Conservation (phyloP, 2,888 invertebrate genomes). For the Hirtodrosophila cameraria region DNA sequence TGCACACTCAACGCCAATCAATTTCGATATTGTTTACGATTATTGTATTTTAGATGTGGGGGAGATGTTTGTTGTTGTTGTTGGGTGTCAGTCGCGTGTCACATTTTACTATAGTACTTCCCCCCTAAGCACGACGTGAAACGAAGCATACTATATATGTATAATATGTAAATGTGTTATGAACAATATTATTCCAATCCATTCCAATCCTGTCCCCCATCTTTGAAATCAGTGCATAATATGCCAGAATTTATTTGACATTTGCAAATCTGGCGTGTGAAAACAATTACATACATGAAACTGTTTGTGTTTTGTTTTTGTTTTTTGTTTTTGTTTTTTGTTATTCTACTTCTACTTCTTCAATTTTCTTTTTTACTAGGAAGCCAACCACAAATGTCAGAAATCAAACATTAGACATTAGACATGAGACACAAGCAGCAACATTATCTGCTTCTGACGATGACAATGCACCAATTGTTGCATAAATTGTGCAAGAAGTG, state of each 20-base stretch:
- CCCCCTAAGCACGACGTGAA: conserved; percentile 13
- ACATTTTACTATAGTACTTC: conserved; percentile 47
- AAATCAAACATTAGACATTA: conserved; percentile 15
- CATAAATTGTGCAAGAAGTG: conserved; percentile 28
- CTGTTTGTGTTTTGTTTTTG: background rate
- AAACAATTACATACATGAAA: conserved; percentile 66
- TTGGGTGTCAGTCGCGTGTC: conserved; percentile 62
- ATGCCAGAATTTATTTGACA: conserved; percentile 68
- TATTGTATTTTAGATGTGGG: conserved; percentile 60
- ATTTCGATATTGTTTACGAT: conserved; percentile 70
- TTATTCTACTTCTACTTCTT: background rate
- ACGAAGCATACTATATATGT: conserved; percentile 8
- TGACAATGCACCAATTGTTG: conserved; percentile 43
- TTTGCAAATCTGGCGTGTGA: conserved; percentile 72
- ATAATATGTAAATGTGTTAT: conserved; percentile 34
- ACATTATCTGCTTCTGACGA: conserved; percentile 43
- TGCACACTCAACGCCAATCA: conserved; percentile 73
- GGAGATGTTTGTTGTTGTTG: conserved; percentile 1
- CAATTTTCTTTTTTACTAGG: conserved; percentile 1
- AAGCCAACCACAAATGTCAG: conserved; percentile 36
- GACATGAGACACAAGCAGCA: conserved; percentile 16
- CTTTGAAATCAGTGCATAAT: conserved; percentile 48
- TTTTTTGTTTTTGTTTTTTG: background rate
- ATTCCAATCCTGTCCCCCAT: background rate
- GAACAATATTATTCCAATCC: conserved; percentile 18